phyloP scores from a whole-genome alignment of 2,113 vertebrate genomes.

The Stomatorhinus ivindoensis region DNA sequence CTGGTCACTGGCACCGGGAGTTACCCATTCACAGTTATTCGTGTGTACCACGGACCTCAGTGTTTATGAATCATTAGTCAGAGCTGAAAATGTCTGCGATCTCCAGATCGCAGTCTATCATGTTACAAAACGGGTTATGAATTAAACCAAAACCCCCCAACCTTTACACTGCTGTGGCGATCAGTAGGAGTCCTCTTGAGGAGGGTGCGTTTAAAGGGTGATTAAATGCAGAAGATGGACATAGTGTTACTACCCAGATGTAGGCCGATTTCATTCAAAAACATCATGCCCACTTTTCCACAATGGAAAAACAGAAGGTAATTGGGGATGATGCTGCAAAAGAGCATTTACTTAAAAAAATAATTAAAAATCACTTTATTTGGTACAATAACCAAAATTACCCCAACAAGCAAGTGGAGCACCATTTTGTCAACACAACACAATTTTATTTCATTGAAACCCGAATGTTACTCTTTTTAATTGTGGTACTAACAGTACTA shows the following conservation, averaged over 20 bases:
- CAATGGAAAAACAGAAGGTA: not conserved
- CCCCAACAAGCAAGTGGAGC: not conserved
- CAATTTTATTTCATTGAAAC: not conserved
- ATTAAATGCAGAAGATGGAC: not conserved
- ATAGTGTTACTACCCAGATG: not conserved
- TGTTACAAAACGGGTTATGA: not conserved
- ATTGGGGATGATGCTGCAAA: not conserved
- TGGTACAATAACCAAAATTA: not conserved
- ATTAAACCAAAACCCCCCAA: too few relatives aligned
- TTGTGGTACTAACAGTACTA: not conserved
- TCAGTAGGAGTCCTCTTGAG: not conserved
- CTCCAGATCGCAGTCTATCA: not conserved
- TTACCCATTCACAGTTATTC: conserved; percentile 10
- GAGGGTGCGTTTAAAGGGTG: not conserved
- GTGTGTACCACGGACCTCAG: not conserved
- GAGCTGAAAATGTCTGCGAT: not conserved
- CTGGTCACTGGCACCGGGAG: not conserved
- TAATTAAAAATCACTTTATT: not conserved
- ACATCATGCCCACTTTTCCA: not conserved
- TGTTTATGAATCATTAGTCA: conserved; percentile 11
- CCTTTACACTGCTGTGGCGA: not conserved
- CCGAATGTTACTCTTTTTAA: not conserved
- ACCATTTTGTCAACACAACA: not conserved
- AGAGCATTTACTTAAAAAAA: not conserved
- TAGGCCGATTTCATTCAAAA: not conserved